phyloP scores from a whole-genome alignment of 1,140 invertebrate genomes.

The Asbolus verrucosus region DNA sequence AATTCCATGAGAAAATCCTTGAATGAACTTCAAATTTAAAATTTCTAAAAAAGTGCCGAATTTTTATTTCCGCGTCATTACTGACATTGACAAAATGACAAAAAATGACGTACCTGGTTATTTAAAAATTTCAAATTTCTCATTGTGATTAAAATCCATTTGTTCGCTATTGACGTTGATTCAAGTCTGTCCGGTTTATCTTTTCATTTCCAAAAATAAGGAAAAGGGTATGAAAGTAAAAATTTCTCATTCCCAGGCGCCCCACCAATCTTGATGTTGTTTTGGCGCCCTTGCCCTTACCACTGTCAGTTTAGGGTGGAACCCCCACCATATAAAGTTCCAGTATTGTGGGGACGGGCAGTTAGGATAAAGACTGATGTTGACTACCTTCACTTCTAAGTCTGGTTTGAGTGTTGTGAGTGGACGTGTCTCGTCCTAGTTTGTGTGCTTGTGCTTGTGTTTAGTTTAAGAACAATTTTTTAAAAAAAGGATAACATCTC shows the following conservation, averaged over 20 bases:
- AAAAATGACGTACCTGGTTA: not conserved
- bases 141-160: not conserved
- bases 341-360: slow-evolving; percentile 54
- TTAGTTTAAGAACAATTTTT: slow-evolving; percentile 46
- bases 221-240: slow-evolving; percentile 18
- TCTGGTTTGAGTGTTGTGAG: slow-evolving; percentile 42
- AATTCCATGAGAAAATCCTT: too few species aligned
- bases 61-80: too few species aligned
- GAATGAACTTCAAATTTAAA: too few species aligned
- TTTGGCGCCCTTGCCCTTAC: slow-evolving; percentile 56
- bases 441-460: slow-evolving; percentile 27
- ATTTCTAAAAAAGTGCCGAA: too few species aligned
- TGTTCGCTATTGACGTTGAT: not conserved
- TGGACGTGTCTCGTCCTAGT: slow-evolving; percentile 34
- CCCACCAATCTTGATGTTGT: slow-evolving; percentile 24
- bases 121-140: not conserved
- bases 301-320: slow-evolving; percentile 43
- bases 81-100: not conserved
- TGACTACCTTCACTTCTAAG: slow-evolving; percentile 47
- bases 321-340: slow-evolving; percentile 54
- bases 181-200: not conserved
- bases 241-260: slow-evolving; percentile 25
- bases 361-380: slow-evolving; percentile 47
- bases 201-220: slow-evolving; percentile 25
- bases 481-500: slow-evolving; percentile 47